These are phyloP conservation scores for Leucoptera coffeella DNA, from an alignment of 2,888 invertebrate species.

Conservation along the genomic window DNA sequence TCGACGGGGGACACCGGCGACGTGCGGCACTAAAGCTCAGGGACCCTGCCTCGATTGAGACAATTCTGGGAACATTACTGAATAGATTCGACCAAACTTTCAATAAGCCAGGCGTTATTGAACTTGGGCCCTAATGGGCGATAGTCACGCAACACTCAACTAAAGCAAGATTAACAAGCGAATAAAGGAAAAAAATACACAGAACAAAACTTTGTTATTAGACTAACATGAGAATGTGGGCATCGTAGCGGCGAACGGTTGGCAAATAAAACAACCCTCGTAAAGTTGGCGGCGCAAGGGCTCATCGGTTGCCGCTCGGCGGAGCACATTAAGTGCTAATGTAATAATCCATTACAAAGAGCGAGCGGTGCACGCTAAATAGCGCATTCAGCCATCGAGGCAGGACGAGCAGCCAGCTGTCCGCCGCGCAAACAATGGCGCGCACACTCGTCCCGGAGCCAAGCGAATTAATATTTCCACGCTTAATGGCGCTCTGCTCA, in stretches of 20 bases:
- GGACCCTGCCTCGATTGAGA: too few relatives aligned
- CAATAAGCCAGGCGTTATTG: too few relatives aligned
- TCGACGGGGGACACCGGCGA: too few relatives aligned
- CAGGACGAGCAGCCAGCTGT: constrained; percentile 32
- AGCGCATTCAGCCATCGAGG: constrained; percentile 43
- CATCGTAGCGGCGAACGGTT: constrained; percentile 1
- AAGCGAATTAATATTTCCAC: too few relatives aligned
- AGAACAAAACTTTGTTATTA: constrained; percentile 23
- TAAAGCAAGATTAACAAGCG: constrained; percentile 14
- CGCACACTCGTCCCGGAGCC: constrained; percentile 32
- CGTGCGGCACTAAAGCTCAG: too few relatives aligned
- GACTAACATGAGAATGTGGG: neutral
- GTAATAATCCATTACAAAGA: constrained; percentile 53
- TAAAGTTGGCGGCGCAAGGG: constrained; percentile 21
- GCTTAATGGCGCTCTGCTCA: too few relatives aligned
- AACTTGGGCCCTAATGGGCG: constrained; percentile 11
- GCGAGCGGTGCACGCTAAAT: constrained; percentile 45
- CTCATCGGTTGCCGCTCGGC: constrained; percentile 36
- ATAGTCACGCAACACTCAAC: constrained; percentile 12
- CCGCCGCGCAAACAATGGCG: constrained; percentile 40
- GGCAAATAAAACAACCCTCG: constrained; percentile 3
- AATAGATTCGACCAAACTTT: neutral
- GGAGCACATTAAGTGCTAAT: constrained; percentile 51
- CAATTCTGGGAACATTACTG: neutral
- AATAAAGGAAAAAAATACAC: constrained; percentile 16